Conservation (phyloP, 1,140 invertebrate genomes). For the Epicauta chinensis region DNA sequence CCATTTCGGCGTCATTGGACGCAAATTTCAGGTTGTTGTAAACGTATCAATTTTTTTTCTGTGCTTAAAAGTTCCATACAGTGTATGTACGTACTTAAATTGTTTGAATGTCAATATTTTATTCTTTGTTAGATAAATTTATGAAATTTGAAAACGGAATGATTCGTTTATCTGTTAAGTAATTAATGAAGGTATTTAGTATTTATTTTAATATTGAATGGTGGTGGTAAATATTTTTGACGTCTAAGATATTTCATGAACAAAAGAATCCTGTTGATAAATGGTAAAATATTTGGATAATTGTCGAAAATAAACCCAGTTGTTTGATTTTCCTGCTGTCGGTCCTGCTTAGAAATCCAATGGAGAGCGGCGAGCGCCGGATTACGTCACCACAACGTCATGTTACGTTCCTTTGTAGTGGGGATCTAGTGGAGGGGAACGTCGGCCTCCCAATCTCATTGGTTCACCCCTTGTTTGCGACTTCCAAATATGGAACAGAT, state of each 20-base stretch:
- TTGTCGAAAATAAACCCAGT: neutral
- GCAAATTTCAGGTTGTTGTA: conserved; percentile 4
- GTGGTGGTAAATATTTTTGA: neutral
- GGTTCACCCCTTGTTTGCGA: conserved; percentile 39
- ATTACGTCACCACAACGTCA: conserved; percentile 41
- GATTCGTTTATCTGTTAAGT: too few species aligned
- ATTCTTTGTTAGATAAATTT: too few species aligned
- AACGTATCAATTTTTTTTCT: too few species aligned
- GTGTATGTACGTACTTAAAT: too few species aligned
- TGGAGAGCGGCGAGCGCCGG: conserved; percentile 7
- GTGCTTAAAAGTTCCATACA: too few species aligned
- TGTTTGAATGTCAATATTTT: too few species aligned
- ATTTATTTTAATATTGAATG: neutral
- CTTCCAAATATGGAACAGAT: conserved; percentile 47
- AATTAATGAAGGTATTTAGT: neutral
- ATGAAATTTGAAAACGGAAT: too few species aligned
- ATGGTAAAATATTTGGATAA: neutral
- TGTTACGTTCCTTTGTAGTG: conserved; percentile 23
- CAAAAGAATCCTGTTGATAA: neutral
- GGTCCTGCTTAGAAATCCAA: neutral
- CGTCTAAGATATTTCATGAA: neutral
- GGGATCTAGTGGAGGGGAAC: conserved; percentile 25
- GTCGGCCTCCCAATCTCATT: conserved; percentile 23
- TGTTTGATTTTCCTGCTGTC: neutral
- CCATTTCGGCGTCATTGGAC: neutral